Base-by-base conservation (phyloP, 92 coral and sea anemone species). In the Muricea muricata region DNA sequence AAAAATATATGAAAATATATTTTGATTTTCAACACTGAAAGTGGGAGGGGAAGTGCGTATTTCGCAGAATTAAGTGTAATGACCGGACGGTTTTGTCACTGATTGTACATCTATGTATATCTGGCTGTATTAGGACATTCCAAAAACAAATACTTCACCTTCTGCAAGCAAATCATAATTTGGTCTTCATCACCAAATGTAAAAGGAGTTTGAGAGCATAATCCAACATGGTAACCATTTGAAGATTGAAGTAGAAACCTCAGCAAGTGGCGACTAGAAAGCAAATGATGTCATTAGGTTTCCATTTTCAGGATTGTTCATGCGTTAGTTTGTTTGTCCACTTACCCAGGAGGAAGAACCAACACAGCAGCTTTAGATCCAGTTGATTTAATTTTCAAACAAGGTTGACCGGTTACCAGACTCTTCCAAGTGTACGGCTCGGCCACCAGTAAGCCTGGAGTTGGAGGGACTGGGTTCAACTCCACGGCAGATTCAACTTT, bases 381-480 rank as follows among this genome's bases (percentile, higher is more conserved):
- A 28, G 98, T 88, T 61, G 94, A 82, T 25, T 91, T 86, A 21
- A 96, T 96, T n/a, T 96, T 87, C n/a, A 96, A 76, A 79, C 93
- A 89, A 78, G 99, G 99, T 30, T 92, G 96, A 83, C 99, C 99
- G 31, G 98, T 96, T 58, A 96, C 99, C 73, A 96, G 89, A 50
- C 99, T 96, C 90, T 96, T 96, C 99, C 99, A 96, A 12, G 96
- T 93, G 81, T 93, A 96, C 11, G 99, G 99, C 78, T 96, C 99
- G 72, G 99, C 99, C 46, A 96, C 99, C 20, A 96, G 97, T 46
- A 92, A 86, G 18, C 99, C 98, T 29, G 94, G 90, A 52, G 91
- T 72, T 73, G 93, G 94, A 26, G 96, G 94, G 47, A 82, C 81
- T 0, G 94, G 89, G 41, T 89, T 96, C 25, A 90, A 95, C 41